These are phyloP conservation scores for Uromys caudimaculatus DNA, from an alignment of 2,797 vertebrate genomes.

Conservation along the genomic window DNA sequence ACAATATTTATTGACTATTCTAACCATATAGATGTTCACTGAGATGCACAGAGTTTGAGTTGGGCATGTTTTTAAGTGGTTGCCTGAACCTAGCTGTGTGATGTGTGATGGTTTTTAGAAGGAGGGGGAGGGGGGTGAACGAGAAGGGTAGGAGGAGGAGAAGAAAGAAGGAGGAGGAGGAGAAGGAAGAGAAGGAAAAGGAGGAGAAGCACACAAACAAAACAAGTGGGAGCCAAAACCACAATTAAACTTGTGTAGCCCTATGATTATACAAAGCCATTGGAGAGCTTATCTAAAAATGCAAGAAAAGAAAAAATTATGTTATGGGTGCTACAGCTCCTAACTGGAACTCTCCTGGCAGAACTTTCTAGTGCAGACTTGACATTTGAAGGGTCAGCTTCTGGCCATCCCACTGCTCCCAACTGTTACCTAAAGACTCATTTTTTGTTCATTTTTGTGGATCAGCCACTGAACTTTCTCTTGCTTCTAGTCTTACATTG, in stretches of 20 bases:
- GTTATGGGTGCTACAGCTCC: background rate
- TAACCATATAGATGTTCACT: background rate
- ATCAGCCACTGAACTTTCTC: background rate
- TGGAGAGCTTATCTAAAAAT: background rate
- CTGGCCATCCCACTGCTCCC: background rate
- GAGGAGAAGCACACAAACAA: background rate
- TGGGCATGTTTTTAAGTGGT: background rate
- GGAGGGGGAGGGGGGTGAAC: fast-evolving
- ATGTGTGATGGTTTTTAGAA: background rate
- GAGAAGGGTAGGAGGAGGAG: background rate
- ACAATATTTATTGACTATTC: background rate
- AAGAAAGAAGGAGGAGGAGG: background rate
- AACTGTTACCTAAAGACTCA: background rate
- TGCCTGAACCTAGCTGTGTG: background rate
- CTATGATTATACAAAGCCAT: background rate
- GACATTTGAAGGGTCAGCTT: background rate
- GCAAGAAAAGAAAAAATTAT: background rate
- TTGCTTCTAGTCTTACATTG: background rate
- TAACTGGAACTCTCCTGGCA: background rate
- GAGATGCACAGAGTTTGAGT: background rate
- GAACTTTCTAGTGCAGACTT: background rate
- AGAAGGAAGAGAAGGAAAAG: background rate
- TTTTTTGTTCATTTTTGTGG: background rate
- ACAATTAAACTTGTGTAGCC: background rate
- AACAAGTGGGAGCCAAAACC: background rate